Evolutionary conservation across 2,888 invertebrate species (phyloP), one percentile per base, ranked within the genome.

Genomic region (Philaethria dido): DNA sequence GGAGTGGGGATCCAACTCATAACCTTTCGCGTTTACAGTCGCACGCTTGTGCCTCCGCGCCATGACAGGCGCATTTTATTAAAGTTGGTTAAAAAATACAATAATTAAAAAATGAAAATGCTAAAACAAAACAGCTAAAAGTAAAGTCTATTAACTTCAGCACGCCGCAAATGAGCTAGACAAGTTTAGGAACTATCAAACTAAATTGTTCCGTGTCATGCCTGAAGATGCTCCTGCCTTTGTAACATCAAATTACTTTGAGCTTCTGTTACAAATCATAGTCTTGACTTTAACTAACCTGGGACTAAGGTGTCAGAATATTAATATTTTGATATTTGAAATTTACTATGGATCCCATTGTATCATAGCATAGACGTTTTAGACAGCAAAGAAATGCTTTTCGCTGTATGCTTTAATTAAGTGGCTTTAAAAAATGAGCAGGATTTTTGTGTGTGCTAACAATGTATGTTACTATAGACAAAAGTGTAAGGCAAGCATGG

Each of bases 91-190:
- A n/a, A n/a, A n/a, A n/a, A n/a, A n/a, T n/a, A n/a, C n/a, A n/a
- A n/a, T n/a, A n/a, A n/a, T n/a, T n/a, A n/a, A n/a, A n/a, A n/a
- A n/a, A n/a, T n/a, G n/a, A n/a, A n/a, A n/a, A n/a, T n/a, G n/a
- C n/a, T n/a, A n/a, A n/a, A 48, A 33, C 9, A 11, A 59, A 60
- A 59, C 29, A 44, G 59, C 71, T 74, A 72, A 76, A 82, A 33
- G 25, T 9, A 8, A 80, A 81, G 78, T 85, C 79, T 81, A 86
- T 86, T 84, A 85, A 83, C 78, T 80, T 79, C 81, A 79, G 81
- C 77, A 74, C 67, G 54, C 79, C 81, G 74, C 80, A 82, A 86
- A 86, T 85, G 82, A 84, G 81, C 78, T 78, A 74, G 77, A 74
- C 73, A 80, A 82, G 75, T 85, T 83, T 70, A 69, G 78, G 77